phyloP scores from a whole-genome alignment of 2,797 vertebrate genomes.

The Danio choprae region DNA sequence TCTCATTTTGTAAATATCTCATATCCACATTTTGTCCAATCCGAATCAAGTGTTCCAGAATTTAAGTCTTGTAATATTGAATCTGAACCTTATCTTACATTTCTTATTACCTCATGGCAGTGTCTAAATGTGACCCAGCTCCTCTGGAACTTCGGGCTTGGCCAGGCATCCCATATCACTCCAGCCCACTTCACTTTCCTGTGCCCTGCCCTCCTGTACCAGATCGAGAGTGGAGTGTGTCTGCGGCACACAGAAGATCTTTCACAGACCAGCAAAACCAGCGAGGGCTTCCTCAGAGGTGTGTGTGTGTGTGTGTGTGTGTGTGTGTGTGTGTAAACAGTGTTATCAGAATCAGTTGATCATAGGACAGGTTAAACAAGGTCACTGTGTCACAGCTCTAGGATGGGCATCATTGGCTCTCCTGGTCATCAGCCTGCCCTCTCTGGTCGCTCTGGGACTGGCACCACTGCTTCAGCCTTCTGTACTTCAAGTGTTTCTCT shows the following conservation, averaged over 20 bases:
- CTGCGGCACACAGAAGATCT: constrained; percentile 73
- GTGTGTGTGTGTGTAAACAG: not conserved
- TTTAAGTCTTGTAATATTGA: not conserved
- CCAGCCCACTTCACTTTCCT: constrained; percentile 83
- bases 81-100: not conserved
- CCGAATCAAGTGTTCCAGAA: not conserved
- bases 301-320: constrained; percentile 2
- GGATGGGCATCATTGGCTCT: constrained; percentile 78
- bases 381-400: constrained; percentile 70
- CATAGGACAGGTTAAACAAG: not conserved
- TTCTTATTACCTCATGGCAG: constrained; percentile 63
- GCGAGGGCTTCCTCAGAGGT: constrained; percentile 66
- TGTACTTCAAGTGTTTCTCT: constrained; percentile 71
- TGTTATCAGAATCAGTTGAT: not conserved
- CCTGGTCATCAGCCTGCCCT: constrained; percentile 76
- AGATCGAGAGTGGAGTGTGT: constrained; percentile 87
- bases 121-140: constrained; percentile 85
- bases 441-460: constrained; percentile 74
- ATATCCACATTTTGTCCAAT: not conserved
- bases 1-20: no score
- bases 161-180: constrained; percentile 74
- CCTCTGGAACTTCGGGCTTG: constrained; percentile 83
- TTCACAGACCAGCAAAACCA: constrained; percentile 10
- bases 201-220: constrained; percentile 86
- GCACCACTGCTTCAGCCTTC: constrained; percentile 71